Evolutionary conservation across 2,888 invertebrate genomes (phyloP).

Genomic region (Epinotia demarniana): DNA sequence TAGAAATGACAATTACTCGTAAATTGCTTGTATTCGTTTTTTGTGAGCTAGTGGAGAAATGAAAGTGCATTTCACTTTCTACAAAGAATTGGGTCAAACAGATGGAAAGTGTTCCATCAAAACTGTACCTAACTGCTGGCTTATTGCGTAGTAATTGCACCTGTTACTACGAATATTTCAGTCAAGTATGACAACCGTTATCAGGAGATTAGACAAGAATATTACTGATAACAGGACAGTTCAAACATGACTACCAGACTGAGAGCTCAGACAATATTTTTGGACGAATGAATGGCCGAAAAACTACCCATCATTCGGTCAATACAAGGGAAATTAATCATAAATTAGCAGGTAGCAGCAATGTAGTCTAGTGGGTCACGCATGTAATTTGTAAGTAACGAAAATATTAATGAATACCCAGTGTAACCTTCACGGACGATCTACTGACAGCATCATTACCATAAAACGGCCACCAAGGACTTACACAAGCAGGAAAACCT

Average conservation of each 20-base stretch:
- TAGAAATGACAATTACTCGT: background rate
- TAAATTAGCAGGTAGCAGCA: slow-evolving; percentile 12
- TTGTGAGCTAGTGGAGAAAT: slow-evolving; percentile 8
- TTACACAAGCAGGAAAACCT: slow-evolving; percentile 64
- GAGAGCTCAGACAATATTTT: background rate
- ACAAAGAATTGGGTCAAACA: slow-evolving; percentile 32
- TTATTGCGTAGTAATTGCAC: slow-evolving; percentile 12
- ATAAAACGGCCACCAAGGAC: slow-evolving; percentile 66
- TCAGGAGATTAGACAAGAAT: slow-evolving; percentile 40
- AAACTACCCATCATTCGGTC: background rate
- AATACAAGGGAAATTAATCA: slow-evolving; percentile 11
- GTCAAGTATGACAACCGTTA: slow-evolving; percentile 29
- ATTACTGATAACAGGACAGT: slow-evolving; percentile 37
- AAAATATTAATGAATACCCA: slow-evolving; percentile 10
- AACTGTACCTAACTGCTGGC: slow-evolving; percentile 21
- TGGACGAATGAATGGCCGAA: slow-evolving; percentile 1
- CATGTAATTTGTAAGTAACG: slow-evolving; percentile 13
- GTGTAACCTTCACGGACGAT: slow-evolving; percentile 13
- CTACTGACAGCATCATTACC: slow-evolving; percentile 53
- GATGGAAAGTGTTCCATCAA: slow-evolving; percentile 23
- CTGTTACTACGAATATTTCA: slow-evolving; percentile 9
- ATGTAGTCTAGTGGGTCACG: slow-evolving; percentile 42
- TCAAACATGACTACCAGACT: slow-evolving; percentile 6
- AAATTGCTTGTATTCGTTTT: background rate
- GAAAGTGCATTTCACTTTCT: slow-evolving; percentile 43